phyloP scores from a whole-genome alignment of 2,797 vertebrate species.

The Stomatorhinus walkeri region DNA sequence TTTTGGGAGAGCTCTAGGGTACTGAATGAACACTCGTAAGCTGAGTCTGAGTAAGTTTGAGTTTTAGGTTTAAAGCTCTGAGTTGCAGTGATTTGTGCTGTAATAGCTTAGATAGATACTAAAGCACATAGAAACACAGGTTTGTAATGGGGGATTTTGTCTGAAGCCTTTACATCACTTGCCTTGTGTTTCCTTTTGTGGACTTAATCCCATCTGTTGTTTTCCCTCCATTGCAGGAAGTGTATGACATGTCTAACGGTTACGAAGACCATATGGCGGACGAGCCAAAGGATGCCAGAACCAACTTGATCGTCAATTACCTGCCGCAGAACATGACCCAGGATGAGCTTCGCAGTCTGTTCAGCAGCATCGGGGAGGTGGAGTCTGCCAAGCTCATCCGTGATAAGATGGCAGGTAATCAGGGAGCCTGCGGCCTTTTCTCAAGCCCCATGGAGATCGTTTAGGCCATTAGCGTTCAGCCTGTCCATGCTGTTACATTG shows the following conservation, averaged over 20 bases:
- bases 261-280: conserved; percentile 91
- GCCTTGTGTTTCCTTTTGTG: neutral
- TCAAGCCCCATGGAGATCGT: neutral
- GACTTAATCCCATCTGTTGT: neutral
- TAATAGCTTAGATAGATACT: neutral
- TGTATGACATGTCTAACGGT: conserved; percentile 78
- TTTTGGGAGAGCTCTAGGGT: neutral
- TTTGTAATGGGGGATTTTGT: conserved; percentile 1
- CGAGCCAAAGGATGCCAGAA: conserved; percentile 79
- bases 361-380: conserved; percentile 91
- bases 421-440: conserved; percentile 24
- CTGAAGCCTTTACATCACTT: neutral
- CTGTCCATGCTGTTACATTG: neutral
- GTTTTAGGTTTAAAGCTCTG: neutral
- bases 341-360: conserved; percentile 87
- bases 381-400: conserved; percentile 94
- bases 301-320: conserved; percentile 97
- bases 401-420: conserved; percentile 94
- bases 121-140: neutral
- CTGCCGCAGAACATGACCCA: conserved; percentile 98
- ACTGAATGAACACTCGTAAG: neutral
- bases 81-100: neutral
- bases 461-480: neutral
- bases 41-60: neutral
- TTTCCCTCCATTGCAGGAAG: conserved; percentile 37